Evolutionary conservation across 2,113 vertebrate genomes (phyloP).

Genomic region (Fregata magnificens): DNA sequence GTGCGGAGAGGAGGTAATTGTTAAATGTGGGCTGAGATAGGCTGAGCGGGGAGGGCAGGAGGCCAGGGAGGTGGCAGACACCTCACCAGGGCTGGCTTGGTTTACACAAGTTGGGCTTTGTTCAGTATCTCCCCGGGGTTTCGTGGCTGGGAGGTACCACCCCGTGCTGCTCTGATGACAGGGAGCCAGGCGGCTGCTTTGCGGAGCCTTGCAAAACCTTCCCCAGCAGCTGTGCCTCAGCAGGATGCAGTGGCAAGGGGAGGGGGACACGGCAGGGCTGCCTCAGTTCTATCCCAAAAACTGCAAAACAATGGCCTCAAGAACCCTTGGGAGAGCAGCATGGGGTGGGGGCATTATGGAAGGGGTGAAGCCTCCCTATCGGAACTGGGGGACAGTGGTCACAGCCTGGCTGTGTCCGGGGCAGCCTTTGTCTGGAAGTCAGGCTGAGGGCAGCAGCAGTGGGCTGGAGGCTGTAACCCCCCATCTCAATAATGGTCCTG

Average conservation of each 20-base stretch:
- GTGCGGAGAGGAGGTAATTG: conserved; percentile 19
- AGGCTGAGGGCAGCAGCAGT: neutral
- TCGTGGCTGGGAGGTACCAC: neutral
- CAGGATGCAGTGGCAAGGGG: rapidly evolving
- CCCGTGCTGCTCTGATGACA: neutral
- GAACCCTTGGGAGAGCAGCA: neutral
- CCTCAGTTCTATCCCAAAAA: neutral
- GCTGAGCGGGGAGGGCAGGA: conserved; percentile 32
- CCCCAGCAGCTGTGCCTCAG: neutral
- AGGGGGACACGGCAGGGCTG: rapidly evolving
- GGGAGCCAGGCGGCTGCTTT: neutral
- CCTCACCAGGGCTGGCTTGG: conserved; percentile 22
- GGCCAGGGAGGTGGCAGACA: conserved; percentile 48
- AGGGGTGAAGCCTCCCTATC: neutral
- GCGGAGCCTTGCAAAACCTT: neutral
- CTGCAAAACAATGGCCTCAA: rapidly evolving
- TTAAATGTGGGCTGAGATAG: conserved; percentile 62
- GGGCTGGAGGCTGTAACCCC: neutral
- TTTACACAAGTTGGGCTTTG: conserved; percentile 50
- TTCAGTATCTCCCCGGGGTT: conserved; percentile 23
- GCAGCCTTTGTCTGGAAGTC: neutral
- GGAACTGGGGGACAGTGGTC: neutral
- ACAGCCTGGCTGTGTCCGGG: neutral
- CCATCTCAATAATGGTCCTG: neutral
- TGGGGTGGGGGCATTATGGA: rapidly evolving